Evolutionary conservation across 2,888 invertebrate genomes (phyloP), one percentile per base, ranked within the genome.

Genomic region (Chalcosyrphus nemorum): DNA sequence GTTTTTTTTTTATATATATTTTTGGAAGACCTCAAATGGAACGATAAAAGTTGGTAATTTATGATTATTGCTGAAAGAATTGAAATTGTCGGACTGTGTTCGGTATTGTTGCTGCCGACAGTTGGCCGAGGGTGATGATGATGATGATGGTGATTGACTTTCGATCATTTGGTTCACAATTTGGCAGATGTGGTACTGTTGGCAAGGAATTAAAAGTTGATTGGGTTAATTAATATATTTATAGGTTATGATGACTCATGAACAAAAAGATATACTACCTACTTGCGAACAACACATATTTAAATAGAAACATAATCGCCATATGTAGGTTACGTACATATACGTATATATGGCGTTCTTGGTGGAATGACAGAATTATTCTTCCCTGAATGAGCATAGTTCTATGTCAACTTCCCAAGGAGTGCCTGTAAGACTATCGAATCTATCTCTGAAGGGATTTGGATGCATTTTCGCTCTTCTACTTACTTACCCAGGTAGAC

Each of bases 31-130:
- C 57, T 65, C 52, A 65, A 84, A 80, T 70, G 74, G 71, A 75
- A 74, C 84, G 74, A 80, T 84, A 80, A 80, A 84, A 84, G 52
- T 84, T 70, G 78, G 59, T 84, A 38, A 70, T 84, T 84, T 84
- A 84, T 84, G 80, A 71, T 84, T 84, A 84, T 84, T 84, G 74
- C 56, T 45, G 41, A 65, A 43, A 41, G 61, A 63, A 84, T 74
- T 78, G 74, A 70, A 70, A 72, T 63, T 71, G 38, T 70, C 27
- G 38, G 38, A 74, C 32, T 74, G 57, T 13, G 56, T 19, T 50
- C 24, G 7, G 43, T 43, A 70, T 74, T 68, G 68, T 50, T 71
- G 47, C 41, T 11, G 24, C 24, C 70, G 78, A 80, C 84, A 84
- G 84, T 84, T 84, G 84, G 80, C 43, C 15, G 27, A 27, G 47